phyloP scores from a whole-genome alignment of 2,113 vertebrate genomes.

The Carassius carassius region DNA sequence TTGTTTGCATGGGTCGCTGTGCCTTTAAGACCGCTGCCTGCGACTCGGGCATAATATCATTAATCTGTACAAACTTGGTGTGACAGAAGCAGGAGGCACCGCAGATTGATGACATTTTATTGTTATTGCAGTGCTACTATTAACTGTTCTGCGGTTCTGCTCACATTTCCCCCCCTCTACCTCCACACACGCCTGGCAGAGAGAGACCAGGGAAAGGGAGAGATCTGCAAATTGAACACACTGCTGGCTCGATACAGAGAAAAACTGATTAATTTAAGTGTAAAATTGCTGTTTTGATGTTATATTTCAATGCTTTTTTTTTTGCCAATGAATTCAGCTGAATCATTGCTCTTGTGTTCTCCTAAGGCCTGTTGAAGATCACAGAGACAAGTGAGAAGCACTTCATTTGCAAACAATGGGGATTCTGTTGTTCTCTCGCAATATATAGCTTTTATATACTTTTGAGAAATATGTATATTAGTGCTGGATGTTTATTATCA shows the following conservation, averaged over 20 bases:
- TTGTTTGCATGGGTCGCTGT: no score
- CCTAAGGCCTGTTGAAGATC: constrained; percentile 54
- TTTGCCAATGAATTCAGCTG: constrained; percentile 59
- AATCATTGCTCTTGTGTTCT: constrained; percentile 57
- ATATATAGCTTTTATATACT: constrained; percentile 28
- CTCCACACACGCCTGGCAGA: constrained; percentile 60
- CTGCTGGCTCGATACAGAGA: constrained; percentile 69
- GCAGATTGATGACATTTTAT: constrained; percentile 87
- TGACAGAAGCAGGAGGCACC: constrained; percentile 83
- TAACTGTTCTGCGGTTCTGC: constrained; percentile 79
- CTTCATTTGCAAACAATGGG: constrained; percentile 55
- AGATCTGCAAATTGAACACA: constrained; percentile 77
- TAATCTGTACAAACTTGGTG: constrained; percentile 86
- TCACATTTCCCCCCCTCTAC: constrained; percentile 64
- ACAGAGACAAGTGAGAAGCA: constrained; percentile 56
- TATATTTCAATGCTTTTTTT: constrained; percentile 63
- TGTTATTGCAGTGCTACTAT: constrained; percentile 83
- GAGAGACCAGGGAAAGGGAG: constrained; percentile 56
- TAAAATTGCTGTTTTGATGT: constrained; percentile 78
- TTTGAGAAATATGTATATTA: constrained; percentile 37
- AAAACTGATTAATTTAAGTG: constrained; percentile 78
- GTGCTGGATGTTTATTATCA: constrained; percentile 43
- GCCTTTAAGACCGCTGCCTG: constrained; percentile 74
- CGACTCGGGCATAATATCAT: constrained; percentile 82
- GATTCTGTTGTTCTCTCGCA: constrained; percentile 22